Percentiles rank a stretch among this genome's conserved stretches.
Evolutionary conservation across 2,113 vertebrate species (phyloP).

Genomic region (Hippocampus barbouri): DNA sequence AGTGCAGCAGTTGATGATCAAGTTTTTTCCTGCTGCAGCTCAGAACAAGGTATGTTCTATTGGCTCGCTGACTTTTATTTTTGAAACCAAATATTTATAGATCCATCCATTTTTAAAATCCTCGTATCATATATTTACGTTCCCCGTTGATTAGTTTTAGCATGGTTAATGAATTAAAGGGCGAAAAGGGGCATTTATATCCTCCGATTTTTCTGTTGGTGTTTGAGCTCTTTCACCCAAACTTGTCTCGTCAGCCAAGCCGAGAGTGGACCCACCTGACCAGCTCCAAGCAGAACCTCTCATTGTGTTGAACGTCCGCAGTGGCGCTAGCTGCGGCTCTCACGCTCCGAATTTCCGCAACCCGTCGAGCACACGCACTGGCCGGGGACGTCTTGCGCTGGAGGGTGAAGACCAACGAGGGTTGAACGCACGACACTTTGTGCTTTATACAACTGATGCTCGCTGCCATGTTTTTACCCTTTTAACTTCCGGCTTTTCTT

Average conservation of each 20-base stretch:
- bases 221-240: background rate
- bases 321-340: slow-evolving; percentile 37
- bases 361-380: slow-evolving; percentile 14
- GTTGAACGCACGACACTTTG: slow-evolving; percentile 32
- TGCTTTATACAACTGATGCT: slow-evolving; percentile 33
- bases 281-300: slow-evolving; percentile 68
- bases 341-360: slow-evolving; percentile 29
- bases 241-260: background rate
- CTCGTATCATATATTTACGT: no score
- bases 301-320: slow-evolving; percentile 25
- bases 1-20: no score
- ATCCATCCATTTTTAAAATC: no score
- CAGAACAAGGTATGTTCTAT: no score
- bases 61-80: no score
- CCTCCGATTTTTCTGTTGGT: no score
- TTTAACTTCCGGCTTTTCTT: slow-evolving; percentile 40
- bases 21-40: no score
- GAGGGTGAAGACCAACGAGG: slow-evolving; percentile 12
- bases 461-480: slow-evolving; percentile 71
- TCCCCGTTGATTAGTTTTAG: no score
- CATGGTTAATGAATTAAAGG: no score
- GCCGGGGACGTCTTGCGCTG: slow-evolving; percentile 14
- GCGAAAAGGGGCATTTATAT: no score
- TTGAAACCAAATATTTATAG: no score
- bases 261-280: slow-evolving; percentile 62